phyloP scores from a whole-genome alignment of 2,888 invertebrate species.

The Ornithoptera alexandrae region DNA sequence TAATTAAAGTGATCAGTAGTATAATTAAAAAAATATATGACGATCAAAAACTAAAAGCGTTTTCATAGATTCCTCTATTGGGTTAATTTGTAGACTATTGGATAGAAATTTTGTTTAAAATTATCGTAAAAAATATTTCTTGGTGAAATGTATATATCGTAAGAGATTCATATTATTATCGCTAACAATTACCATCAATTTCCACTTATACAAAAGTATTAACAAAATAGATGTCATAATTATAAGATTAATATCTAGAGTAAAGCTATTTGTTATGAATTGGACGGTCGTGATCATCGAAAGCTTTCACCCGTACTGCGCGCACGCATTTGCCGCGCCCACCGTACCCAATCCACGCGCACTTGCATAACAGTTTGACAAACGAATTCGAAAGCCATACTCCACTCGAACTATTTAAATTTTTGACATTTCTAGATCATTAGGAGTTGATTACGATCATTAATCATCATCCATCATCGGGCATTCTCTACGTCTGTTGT shows the following conservation, averaged over 20 bases:
- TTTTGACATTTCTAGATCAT: slow-evolving; percentile 32
- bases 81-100: too few species aligned
- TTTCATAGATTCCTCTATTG: too few species aligned
- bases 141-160: too few species aligned
- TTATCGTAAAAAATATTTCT: too few species aligned
- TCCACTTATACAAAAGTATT: not conserved
- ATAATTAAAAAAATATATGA: too few species aligned
- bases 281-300: slow-evolving; percentile 56
- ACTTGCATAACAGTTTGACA: slow-evolving; percentile 28
- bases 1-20: too few species aligned
- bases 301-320: slow-evolving; percentile 65
- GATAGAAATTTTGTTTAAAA: too few species aligned
- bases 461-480: slow-evolving; percentile 26
- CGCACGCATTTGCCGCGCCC: slow-evolving; percentile 38
- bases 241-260: not conserved
- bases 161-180: not conserved
- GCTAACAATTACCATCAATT: not conserved
- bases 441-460: slow-evolving; percentile 26
- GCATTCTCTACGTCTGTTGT: slow-evolving; percentile 22
- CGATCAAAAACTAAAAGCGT: too few species aligned
- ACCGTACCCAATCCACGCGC: slow-evolving; percentile 16
- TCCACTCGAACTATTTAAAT: slow-evolving; percentile 26
- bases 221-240: not conserved
- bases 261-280: slow-evolving; percentile 15
- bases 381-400: slow-evolving; percentile 32